Evolutionary conservation across 1,140 invertebrate genomes (phyloP).

Genomic region (Listronotus oregonensis): DNA sequence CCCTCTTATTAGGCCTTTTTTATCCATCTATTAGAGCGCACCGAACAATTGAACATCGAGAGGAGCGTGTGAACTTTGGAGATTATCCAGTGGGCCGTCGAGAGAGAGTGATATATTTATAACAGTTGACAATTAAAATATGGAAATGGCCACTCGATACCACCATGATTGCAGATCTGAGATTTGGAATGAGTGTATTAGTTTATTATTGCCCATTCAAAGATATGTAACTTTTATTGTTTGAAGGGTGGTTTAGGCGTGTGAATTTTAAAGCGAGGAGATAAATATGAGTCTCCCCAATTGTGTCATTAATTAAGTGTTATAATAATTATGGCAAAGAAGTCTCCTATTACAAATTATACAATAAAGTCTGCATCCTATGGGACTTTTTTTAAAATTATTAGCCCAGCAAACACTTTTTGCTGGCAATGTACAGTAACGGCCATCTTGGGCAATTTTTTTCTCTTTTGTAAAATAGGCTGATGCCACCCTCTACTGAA

Average conservation of each 20-base stretch:
- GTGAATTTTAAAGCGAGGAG: constrained; percentile 19
- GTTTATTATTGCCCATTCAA: constrained; percentile 27
- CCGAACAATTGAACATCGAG: constrained; percentile 43
- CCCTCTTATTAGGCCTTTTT: constrained; percentile 49
- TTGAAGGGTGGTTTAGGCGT: constrained; percentile 14
- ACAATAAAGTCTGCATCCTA: too few relatives aligned
- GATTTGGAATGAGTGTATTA: constrained; percentile 20
- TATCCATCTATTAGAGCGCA: constrained; percentile 32
- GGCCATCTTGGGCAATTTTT: too few relatives aligned
- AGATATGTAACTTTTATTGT: constrained; percentile 36
- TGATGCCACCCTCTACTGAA: too few relatives aligned
- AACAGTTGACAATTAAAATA: constrained; percentile 45
- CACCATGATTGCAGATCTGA: constrained; percentile 24
- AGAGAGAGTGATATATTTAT: constrained; percentile 42
- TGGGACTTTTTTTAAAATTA: too few relatives aligned
- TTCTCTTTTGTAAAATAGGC: too few relatives aligned
- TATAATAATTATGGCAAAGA: too few relatives aligned
- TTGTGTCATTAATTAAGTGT: too few relatives aligned
- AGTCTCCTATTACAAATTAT: too few relatives aligned
- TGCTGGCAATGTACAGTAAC: too few relatives aligned
- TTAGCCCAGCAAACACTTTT: too few relatives aligned
- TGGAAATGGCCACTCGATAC: constrained; percentile 40
- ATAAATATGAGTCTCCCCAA: not conserved
- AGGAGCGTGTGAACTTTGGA: constrained; percentile 46
- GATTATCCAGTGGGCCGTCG: constrained; percentile 43